These are phyloP conservation scores for Teleiodes luculella DNA, from an alignment of 2,888 invertebrate species.

Conservation along the genomic window DNA sequence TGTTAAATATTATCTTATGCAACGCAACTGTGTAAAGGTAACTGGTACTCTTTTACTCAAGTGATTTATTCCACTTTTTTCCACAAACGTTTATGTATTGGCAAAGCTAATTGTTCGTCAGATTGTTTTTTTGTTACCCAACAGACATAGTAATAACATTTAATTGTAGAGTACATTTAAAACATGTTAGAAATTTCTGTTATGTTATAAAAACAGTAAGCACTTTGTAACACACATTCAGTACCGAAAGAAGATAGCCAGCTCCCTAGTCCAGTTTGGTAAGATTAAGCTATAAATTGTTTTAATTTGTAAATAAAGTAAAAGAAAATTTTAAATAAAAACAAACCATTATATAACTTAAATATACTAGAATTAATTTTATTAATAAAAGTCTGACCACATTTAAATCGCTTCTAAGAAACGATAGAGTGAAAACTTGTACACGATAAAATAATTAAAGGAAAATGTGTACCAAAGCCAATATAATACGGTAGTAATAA, in stretches of 20 bases:
- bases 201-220: background rate
- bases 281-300: too few species aligned
- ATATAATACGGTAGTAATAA: too few species aligned
- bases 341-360: too few species aligned
- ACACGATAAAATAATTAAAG: too few species aligned
- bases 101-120: background rate
- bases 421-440: too few species aligned
- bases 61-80: constrained; percentile 1
- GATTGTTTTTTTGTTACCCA: background rate
- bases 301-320: too few species aligned
- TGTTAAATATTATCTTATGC: constrained; percentile 41
- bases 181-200: background rate
- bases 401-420: too few species aligned
- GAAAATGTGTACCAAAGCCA: too few species aligned
- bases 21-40: constrained; percentile 23
- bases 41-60: background rate
- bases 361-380: too few species aligned
- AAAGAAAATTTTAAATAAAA: too few species aligned
- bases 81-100: constrained; percentile 4
- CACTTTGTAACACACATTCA: background rate
- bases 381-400: too few species aligned
- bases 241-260: background rate
- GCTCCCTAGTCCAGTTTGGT: too few species aligned
- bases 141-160: constrained; percentile 3
- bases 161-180: background rate